Conservation (phyloP, 2,888 invertebrate genomes). For the Melieria omissa region DNA sequence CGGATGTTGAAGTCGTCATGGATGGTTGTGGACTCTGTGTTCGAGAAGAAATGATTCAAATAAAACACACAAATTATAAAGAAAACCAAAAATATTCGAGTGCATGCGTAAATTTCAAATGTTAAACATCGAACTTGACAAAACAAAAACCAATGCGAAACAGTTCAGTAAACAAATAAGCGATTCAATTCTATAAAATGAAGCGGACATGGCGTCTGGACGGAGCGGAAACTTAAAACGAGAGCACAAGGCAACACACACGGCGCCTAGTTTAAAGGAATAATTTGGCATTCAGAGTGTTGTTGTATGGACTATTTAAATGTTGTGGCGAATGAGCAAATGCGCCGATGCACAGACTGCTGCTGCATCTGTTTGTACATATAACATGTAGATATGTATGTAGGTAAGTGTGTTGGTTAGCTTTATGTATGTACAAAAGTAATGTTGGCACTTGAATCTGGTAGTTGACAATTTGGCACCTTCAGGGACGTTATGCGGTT, state of each 20-base stretch:
- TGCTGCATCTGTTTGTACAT: not conserved
- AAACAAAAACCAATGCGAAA: conserved; percentile 13
- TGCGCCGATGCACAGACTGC: too few relatives aligned
- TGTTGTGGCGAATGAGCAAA: too few relatives aligned
- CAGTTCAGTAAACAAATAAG: not conserved
- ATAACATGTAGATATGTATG: conserved; percentile 2
- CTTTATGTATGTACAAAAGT: conserved; percentile 2
- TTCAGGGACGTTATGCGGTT: too few relatives aligned
- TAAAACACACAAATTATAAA: conserved; percentile 38
- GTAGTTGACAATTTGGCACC: too few relatives aligned
- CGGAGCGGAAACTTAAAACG: conserved; percentile 1
- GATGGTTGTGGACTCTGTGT: conserved; percentile 77
- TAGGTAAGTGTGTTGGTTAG: conserved; percentile 1
- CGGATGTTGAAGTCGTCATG: conserved; percentile 70
- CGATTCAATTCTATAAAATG: conserved; percentile 5
- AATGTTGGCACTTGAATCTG: too few relatives aligned
- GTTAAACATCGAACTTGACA: conserved; percentile 27
- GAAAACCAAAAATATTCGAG: conserved; percentile 32
- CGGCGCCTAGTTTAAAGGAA: too few relatives aligned
- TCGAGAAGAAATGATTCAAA: conserved; percentile 50
- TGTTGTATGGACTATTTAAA: too few relatives aligned
- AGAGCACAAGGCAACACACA: not conserved
- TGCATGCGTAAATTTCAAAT: conserved; percentile 22
- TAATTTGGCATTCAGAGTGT: too few relatives aligned
- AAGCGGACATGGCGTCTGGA: not conserved